phyloP scores from a whole-genome alignment of 2,113 vertebrate genomes.

The Pagrus major region DNA sequence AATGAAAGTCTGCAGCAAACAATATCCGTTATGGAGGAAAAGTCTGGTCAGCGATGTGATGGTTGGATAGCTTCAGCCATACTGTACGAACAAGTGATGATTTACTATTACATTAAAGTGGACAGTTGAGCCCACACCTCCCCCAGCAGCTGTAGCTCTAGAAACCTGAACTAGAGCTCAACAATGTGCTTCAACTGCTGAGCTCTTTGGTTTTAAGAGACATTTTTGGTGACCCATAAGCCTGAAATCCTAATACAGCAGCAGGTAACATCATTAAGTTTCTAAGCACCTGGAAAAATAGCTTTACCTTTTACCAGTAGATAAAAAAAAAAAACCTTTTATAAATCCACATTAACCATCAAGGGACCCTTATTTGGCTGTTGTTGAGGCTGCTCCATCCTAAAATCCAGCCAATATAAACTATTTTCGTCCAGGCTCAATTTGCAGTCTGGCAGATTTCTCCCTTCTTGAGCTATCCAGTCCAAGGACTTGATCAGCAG shows the following conservation, averaged over 20 bases:
- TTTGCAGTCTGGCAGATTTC: constrained; percentile 13
- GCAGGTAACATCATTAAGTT: neutral
- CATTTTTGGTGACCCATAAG: neutral
- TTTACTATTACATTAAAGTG: neutral
- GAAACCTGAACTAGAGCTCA: neutral
- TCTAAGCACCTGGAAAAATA: neutral
- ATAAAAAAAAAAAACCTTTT: neutral
- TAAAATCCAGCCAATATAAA: neutral
- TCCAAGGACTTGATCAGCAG: neutral
- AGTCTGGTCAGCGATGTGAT: neutral
- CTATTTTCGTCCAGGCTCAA: neutral
- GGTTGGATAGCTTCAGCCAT: neutral
- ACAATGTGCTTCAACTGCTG: constrained; percentile 9
- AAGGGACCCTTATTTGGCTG: constrained; percentile 1
- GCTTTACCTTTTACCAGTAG: neutral
- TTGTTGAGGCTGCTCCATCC: neutral
- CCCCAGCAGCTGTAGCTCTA: neutral
- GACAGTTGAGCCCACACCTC: neutral
- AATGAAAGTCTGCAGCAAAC: constrained; percentile 1
- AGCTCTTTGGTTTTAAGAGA: neutral
- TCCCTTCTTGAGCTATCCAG: neutral
- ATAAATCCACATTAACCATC: neutral
- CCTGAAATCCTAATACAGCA: neutral
- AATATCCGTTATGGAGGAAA: neutral
- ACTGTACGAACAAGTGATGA: neutral